Conservation (phyloP, 2,888 invertebrate species). For the Euproctis similis region DNA sequence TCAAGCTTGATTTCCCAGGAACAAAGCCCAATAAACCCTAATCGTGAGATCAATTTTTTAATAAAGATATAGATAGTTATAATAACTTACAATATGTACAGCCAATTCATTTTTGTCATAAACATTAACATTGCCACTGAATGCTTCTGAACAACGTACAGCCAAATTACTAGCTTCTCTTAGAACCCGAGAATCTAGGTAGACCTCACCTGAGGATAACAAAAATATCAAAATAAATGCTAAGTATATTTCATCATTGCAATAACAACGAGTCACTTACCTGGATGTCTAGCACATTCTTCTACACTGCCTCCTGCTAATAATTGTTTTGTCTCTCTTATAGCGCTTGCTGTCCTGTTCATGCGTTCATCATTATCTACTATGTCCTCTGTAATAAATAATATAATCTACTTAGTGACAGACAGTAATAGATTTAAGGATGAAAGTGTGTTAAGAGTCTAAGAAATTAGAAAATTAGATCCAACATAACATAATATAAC, state of each 20-base stretch:
- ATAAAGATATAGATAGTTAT: too few species aligned
- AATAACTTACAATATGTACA: conserved; percentile 57
- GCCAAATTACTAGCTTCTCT: conserved; percentile 53
- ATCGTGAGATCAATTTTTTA: too few species aligned
- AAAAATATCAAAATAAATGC: too few species aligned
- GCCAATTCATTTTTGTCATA: conserved; percentile 69
- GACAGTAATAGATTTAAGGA: too few species aligned
- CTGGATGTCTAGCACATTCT: conserved; percentile 50
- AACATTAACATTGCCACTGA: conserved; percentile 56
- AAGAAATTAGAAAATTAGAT: too few species aligned
- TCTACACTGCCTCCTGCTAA: conserved; percentile 42
- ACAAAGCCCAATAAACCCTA: too few species aligned
- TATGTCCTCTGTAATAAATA: conserved; percentile 43
- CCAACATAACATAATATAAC: too few species aligned
- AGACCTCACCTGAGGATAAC: conserved; percentile 40
- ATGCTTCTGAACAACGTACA: conserved; percentile 43
- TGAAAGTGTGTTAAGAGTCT: too few species aligned
- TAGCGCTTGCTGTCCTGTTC: conserved; percentile 39
- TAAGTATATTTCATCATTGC: too few species aligned
- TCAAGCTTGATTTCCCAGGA: too few species aligned
- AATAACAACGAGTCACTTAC: conserved; percentile 15
- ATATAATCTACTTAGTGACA: too few species aligned
- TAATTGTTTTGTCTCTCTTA: conserved; percentile 39
- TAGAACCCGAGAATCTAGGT: conserved; percentile 52
- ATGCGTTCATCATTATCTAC: conserved; percentile 42